Conservation (phyloP, 37 sponge, comb jelly and placozoan species). For the Aphrocallistes beatrix region DNA sequence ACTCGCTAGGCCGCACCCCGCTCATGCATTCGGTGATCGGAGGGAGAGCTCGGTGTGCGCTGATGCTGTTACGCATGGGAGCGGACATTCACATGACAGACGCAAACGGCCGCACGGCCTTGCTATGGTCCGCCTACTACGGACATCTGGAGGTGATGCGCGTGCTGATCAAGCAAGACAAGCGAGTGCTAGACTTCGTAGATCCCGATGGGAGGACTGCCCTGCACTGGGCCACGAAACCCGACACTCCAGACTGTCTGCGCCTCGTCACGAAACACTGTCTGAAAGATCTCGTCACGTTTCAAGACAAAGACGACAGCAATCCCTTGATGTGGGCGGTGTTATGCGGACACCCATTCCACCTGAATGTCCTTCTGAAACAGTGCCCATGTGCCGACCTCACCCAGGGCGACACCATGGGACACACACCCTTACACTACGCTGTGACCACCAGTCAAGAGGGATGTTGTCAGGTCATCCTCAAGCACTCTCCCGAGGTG, state of each 20-base stretch:
- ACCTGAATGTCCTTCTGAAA: slow-evolving; percentile 20
- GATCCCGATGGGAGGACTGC: slow-evolving; percentile 31
- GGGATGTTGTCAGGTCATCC: not conserved
- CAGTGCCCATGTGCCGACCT: not conserved
- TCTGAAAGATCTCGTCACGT: not conserved
- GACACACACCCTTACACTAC: slow-evolving; percentile 9
- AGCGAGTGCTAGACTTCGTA: slow-evolving; percentile 5
- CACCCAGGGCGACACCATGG: slow-evolving; percentile 11
- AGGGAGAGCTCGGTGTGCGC: not conserved
- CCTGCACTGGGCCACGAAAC: slow-evolving; percentile 35
- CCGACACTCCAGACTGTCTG: slow-evolving; percentile 27
- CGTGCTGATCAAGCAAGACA: slow-evolving; percentile 10
- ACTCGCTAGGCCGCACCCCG: slow-evolving; percentile 48
- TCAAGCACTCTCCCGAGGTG: not conserved
- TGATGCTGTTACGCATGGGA: not conserved
- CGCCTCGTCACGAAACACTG: slow-evolving; percentile 22
- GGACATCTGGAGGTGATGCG: slow-evolving; percentile 26
- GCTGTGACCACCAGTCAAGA: not conserved
- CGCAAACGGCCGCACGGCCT: slow-evolving; percentile 29
- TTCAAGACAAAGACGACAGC: slow-evolving; percentile 20
- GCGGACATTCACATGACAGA: not conserved
- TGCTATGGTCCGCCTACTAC: slow-evolving; percentile 30
- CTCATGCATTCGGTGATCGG: slow-evolving; percentile 69
- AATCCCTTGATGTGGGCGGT: slow-evolving; percentile 28
- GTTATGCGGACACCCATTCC: slow-evolving; percentile 24